Percentiles rank a stretch among this genome's conserved stretches.
Evolutionary conservation across 2,888 invertebrate genomes (phyloP).

Genomic region (Machimus rusticus): DNA sequence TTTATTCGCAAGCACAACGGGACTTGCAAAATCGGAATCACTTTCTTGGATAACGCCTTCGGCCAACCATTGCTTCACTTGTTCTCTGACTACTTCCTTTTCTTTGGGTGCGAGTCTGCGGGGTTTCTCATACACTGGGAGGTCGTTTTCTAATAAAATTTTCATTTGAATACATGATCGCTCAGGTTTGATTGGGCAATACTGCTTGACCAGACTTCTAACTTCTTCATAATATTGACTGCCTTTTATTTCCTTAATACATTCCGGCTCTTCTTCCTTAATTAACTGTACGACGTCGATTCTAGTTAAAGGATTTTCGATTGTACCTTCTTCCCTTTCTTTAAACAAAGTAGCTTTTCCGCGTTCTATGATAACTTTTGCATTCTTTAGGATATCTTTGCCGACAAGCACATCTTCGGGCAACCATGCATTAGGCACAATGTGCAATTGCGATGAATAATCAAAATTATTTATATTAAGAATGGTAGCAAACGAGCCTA

Average conservation of each 20-base stretch:
- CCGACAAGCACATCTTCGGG: background rate
- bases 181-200: background rate
- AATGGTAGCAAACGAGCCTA: background rate
- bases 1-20: conserved; percentile 21
- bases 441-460: background rate
- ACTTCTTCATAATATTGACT: conserved; percentile 29
- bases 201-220: background rate
- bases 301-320: background rate
- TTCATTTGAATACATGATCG: conserved; percentile 48
- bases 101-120: conserved; percentile 51
- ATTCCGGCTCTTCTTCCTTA: background rate
- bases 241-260: conserved; percentile 4
- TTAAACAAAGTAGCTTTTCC: background rate
- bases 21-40: conserved; percentile 49
- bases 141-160: too few species aligned
- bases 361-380: background rate
- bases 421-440: background rate
- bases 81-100: conserved; percentile 49
- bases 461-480: background rate
- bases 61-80: conserved; percentile 53
- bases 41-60: conserved; percentile 45
- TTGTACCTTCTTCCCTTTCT: background rate
- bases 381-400: background rate
- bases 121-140: conserved; percentile 48
- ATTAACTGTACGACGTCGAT: background rate